phyloP scores from a whole-genome alignment of 2,888 invertebrate species.

The Cinara cedri region DNA sequence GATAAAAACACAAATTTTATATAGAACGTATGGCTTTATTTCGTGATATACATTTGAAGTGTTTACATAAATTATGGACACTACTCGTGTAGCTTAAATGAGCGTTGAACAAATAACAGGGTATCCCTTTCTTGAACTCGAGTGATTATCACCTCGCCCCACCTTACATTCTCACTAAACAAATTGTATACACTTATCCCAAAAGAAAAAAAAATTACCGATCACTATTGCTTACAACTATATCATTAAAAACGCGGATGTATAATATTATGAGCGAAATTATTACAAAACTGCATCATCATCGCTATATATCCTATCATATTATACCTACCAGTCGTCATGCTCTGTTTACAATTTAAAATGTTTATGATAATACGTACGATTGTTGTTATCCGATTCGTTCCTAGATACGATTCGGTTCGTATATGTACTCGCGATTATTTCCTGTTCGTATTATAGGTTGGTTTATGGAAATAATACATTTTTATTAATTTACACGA shows the following conservation, averaged over 20 bases:
- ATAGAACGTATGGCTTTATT: too few species aligned
- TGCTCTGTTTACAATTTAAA: conserved; percentile 43
- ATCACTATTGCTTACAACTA: background rate
- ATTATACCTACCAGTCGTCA: conserved; percentile 6
- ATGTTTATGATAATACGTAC: conserved; percentile 10
- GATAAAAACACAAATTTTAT: too few species aligned
- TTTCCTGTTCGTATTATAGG: conserved; percentile 16
- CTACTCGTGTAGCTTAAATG: too few species aligned
- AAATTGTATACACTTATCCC: background rate
- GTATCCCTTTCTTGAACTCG: too few species aligned
- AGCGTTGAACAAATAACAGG: too few species aligned
- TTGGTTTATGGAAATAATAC: background rate
- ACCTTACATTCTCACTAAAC: too few species aligned
- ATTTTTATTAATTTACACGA: background rate
- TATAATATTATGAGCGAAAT: background rate
- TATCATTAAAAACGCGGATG: background rate
- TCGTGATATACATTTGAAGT: too few species aligned
- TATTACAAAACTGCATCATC: conserved; percentile 36
- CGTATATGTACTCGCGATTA: background rate
- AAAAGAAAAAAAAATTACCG: too few species aligned
- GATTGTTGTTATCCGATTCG: conserved; percentile 30
- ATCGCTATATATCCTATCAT: background rate
- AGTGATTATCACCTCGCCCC: too few species aligned
- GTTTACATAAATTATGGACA: too few species aligned
- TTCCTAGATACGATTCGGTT: conserved; percentile 4